Evolutionary conservation across 2,113 vertebrate species (phyloP), one percentile per base, ranked within the genome.

Genomic region (Misgurnus mizolepis): DNA sequence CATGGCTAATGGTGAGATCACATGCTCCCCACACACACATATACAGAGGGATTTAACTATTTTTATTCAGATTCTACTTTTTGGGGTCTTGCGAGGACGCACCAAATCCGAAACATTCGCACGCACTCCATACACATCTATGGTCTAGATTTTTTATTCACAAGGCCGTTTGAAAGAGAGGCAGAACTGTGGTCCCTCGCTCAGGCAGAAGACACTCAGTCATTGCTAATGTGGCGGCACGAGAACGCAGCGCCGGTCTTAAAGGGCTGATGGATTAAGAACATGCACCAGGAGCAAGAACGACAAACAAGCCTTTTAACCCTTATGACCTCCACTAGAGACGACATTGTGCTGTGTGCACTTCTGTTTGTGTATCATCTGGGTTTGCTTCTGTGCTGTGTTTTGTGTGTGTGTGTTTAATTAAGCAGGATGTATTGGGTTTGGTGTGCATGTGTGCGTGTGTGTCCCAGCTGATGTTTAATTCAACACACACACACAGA

Each of bases 1-100:
- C 61, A 90, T 98, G 86, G 95, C 94, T 66, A 88, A 90, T 72
- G 96, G 97, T 99, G 92, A 91, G 89, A 53, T 41, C 39, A 7
- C 45, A 8, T 6, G 7, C 53, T 3, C 4, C 4, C 3, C 15
- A 40, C 64, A 22, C 64, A 43, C 65, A 53, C 68, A 22, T 22
- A 22, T 22, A 22, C 22, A 22, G 22, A 50, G 49, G 8, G 10
- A 50, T 50, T 50, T 12, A 50, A 50, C 49, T 3, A 50, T 50
- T 50, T 10, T 1, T 11, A 50, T 12, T 49, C 47, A 49, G 47
- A 49, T 49, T 50, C 11, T 50, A 50, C 49, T 50, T 50, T 53
- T 53, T 53, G 12, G 15, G 50, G 12, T 14, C 50, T 53, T 53
- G 4, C 12, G 14, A 15, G 50, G 15, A 53, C 12, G 50, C 50